These are phyloP conservation scores for Acanthis flammea DNA, from an alignment of 2,797 vertebrate genomes.

Conservation along the genomic window DNA sequence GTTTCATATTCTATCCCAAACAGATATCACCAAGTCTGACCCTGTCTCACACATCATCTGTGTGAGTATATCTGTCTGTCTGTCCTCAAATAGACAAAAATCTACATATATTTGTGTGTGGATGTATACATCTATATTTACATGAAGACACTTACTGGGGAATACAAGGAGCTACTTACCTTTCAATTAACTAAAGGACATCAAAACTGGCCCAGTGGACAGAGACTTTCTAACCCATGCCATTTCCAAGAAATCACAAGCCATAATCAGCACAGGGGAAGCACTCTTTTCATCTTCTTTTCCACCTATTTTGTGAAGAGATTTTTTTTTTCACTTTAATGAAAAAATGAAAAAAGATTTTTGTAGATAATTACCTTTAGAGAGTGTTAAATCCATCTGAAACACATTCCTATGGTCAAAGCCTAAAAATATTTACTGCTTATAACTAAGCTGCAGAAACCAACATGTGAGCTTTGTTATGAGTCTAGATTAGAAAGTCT, in stretches of 20 bases:
- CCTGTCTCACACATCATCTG: neutral
- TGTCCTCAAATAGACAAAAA: neutral
- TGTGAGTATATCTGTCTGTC: neutral
- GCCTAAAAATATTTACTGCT: neutral
- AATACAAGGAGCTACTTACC: neutral
- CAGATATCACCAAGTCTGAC: neutral
- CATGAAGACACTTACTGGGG: neutral
- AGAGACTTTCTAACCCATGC: neutral
- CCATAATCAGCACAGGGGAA: neutral
- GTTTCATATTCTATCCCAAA: neutral
- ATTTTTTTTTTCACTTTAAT: neutral
- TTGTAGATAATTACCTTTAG: neutral
- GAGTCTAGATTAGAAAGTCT: neutral
- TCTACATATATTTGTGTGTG: neutral
- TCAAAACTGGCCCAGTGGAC: neutral
- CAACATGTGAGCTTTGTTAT: neutral
- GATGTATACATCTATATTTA: neutral
- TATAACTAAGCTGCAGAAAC: neutral
- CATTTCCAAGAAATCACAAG: neutral
- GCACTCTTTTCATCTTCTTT: neutral
- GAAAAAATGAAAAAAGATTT: neutral
- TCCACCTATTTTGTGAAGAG: neutral
- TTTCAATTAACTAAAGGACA: neutral
- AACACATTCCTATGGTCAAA: neutral
- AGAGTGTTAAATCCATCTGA: neutral